A percentile compares a stretch with the other conserved stretches of the same genome.
phyloP scores from a whole-genome alignment of 2,797 vertebrate genomes.

The Sparus aurata region DNA sequence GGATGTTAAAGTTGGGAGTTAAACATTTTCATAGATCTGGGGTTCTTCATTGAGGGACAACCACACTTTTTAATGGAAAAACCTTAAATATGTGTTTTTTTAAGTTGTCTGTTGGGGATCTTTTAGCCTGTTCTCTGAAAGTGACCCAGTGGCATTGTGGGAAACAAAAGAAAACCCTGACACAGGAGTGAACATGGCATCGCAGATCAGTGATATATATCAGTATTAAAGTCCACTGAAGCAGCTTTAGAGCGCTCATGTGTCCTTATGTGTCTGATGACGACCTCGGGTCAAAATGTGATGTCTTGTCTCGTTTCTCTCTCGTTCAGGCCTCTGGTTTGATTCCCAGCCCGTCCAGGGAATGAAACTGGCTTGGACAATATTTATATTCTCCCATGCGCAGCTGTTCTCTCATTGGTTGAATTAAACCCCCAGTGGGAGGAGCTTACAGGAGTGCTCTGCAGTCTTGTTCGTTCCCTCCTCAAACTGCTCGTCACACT shows the following conservation, averaged over 20 bases:
- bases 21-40: too few species aligned
- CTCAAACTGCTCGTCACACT: constrained; percentile 20
- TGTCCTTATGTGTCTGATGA: background rate
- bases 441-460: constrained; percentile 13
- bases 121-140: background rate
- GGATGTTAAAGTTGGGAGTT: too few species aligned
- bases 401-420: constrained; percentile 19
- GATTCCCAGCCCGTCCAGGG: background rate
- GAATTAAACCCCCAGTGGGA: constrained; percentile 30
- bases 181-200: background rate
- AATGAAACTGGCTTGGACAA: background rate
- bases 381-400: background rate
- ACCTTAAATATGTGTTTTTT: background rate
- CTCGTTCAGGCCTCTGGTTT: background rate
- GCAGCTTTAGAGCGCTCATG: background rate
- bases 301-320: background rate
- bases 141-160: background rate
- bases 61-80: background rate
- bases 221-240: background rate
- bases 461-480: constrained; percentile 22
- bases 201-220: background rate
- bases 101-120: background rate
- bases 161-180: background rate
- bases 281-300: background rate
- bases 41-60: too few species aligned